A percentile compares a stretch with the other conserved stretches of the same genome.
These are phyloP conservation scores for Acanthis flammea DNA, from an alignment of 2,797 vertebrate species.

Conservation along the genomic window DNA sequence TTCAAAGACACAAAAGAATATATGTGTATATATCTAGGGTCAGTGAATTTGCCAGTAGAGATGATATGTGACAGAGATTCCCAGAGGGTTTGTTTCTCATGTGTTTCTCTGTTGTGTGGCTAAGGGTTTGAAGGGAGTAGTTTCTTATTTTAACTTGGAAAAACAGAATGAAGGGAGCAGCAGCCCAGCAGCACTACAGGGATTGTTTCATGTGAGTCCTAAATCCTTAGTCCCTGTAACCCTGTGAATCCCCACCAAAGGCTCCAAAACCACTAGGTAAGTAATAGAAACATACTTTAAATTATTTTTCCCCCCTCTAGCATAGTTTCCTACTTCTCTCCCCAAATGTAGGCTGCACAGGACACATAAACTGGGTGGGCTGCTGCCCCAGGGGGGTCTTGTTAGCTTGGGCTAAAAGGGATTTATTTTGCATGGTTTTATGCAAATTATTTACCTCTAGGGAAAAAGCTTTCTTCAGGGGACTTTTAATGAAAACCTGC, in stretches of 20 bases:
- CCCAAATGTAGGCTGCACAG: fast-evolving
- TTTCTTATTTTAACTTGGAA: neutral
- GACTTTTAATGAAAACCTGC: neutral
- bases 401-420: neutral
- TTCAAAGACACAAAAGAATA: neutral
- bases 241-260: neutral
- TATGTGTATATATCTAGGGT: fast-evolving
- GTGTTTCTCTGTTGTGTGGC: neutral
- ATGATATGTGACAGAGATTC: neutral
- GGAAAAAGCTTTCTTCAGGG: neutral
- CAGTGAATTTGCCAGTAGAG: neutral
- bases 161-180: neutral
- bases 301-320: neutral
- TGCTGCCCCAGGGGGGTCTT: neutral
- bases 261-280: neutral
- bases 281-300: neutral
- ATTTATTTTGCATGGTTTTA: neutral
- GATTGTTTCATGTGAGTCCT: neutral
- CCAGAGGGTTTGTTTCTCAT: neutral
- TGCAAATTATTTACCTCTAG: neutral
- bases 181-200: neutral
- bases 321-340: neutral
- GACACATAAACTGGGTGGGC: neutral
- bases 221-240: neutral
- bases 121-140: neutral